Evolutionary conservation across 2,797 vertebrate genomes (phyloP).

Genomic region (Vultur gryphus): DNA sequence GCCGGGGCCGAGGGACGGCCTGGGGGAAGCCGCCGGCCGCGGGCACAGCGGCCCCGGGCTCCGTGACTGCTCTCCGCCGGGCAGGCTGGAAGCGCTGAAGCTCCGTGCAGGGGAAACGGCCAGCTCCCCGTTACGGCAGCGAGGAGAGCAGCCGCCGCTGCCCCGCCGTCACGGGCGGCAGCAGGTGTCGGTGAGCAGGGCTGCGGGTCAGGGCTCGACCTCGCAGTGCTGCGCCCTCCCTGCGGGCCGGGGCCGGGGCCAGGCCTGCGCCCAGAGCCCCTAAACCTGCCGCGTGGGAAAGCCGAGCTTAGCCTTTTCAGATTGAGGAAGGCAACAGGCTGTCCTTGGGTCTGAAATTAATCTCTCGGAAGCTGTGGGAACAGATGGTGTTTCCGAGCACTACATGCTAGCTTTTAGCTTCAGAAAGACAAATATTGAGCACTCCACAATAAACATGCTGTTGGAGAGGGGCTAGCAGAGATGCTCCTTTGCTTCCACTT

Average conservation of each 20-base stretch:
- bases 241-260: background rate
- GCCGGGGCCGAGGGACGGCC: too few relatives aligned
- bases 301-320: rapidly evolving
- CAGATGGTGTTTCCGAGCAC: rapidly evolving
- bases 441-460: rapidly evolving
- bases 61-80: too few relatives aligned
- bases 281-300: rapidly evolving
- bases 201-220: background rate
- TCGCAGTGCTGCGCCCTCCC: too few relatives aligned
- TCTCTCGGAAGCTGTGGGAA: background rate
- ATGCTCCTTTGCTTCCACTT: rapidly evolving
- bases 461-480: background rate
- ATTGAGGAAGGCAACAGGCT: rapidly evolving
- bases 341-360: rapidly evolving
- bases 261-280: background rate
- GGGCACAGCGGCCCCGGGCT: background rate
- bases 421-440: background rate
- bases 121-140: too few relatives aligned
- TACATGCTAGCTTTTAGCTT: background rate
- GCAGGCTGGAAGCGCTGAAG: background rate
- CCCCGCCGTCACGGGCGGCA: too few relatives aligned
- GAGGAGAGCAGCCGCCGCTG: background rate
- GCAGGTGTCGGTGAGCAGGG: background rate
- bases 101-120: background rate
- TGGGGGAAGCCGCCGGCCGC: background rate